Evolutionary conservation across 2,888 invertebrate genomes (phyloP), one percentile per base, ranked within the genome.

Genomic region (Boloria euphrosyne): DNA sequence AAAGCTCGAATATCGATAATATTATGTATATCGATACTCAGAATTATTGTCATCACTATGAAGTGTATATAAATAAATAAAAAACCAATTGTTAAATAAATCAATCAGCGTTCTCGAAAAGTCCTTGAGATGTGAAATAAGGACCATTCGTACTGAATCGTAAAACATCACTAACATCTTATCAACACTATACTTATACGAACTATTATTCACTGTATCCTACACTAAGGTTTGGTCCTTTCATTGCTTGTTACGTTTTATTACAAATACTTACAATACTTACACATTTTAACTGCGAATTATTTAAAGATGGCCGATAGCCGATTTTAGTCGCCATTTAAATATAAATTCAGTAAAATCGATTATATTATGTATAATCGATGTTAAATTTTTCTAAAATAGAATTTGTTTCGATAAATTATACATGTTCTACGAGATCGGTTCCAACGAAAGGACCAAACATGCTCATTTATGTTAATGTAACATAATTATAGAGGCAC

Each of bases 401-500:
- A 57, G 44, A 44, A n/a, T 57, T 57, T 57, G 22, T 46, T n/a
- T 57, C 43, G 49, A 59, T 49, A 66, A 58, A 57, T 46, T 47
- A 49, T 58, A 58, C 14, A 14, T 47, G 13, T 18, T 55, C 7
- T n/a, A 44, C 43, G 13, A 13, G 14, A 13, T 43, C 43, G 44
- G 17, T 43, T 22, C 47, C 86, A 89, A 87, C 88, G 86, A 87
- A 87, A 89, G 88, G 84, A 87, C 74, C 85, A 90, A 90, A 86
- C 77, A 86, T 75, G 89, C 90, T 90, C 92, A 90, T 91, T 91
- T 91, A 93, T 92, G 92, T 92, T 92, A 92, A 93, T 90, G 90
- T 93, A 93, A 93, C 92, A 93, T 92, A 92, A 92, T 89, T 90
- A 87, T 89, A 92, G 92, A 93, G 93, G 93, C 93, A 93, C 93